Evolutionary conservation across 2,888 invertebrate species (phyloP).

Genomic region (Rhingia rostrata): DNA sequence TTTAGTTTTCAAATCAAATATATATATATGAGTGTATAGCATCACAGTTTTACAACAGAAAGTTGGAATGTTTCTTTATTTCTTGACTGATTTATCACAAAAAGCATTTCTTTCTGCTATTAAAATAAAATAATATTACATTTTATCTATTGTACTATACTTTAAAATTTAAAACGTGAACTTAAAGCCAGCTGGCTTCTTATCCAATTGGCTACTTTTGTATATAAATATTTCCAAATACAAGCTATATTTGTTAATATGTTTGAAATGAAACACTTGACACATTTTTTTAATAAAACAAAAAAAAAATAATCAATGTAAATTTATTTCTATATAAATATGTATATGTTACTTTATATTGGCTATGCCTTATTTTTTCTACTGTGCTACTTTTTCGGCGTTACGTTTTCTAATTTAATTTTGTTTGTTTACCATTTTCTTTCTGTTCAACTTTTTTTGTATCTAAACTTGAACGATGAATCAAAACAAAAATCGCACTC

Average conservation of each 20-base stretch:
- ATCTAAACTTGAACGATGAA: constrained; percentile 53
- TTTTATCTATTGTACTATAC: constrained; percentile 35
- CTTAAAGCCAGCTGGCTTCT: constrained; percentile 49
- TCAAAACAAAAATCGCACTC: constrained; percentile 22
- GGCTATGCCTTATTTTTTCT: constrained; percentile 68
- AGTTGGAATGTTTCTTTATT: constrained; percentile 39
- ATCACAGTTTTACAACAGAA: constrained; percentile 30
- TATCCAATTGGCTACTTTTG: constrained; percentile 68
- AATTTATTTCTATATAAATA: constrained; percentile 55
- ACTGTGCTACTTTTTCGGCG: constrained; percentile 20
- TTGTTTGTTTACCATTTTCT: constrained; percentile 66
- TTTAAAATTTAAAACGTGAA: constrained; percentile 38
- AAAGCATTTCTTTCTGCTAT: constrained; percentile 74
- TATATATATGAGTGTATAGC: constrained; percentile 15
- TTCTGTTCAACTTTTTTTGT: constrained; percentile 70
- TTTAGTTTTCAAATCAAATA: neutral
- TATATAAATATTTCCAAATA: constrained; percentile 66
- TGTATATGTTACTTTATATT: constrained; percentile 63
- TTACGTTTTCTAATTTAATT: constrained; percentile 56
- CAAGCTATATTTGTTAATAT: constrained; percentile 69
- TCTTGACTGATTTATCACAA: constrained; percentile 66
- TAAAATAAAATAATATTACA: constrained; percentile 25
- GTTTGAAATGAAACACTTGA: constrained; percentile 70
- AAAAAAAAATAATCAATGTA: constrained; percentile 47
- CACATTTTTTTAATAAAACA: constrained; percentile 41